Evolutionary conservation across 2,797 vertebrate species (phyloP).

Genomic region (Allobates femoralis): DNA sequence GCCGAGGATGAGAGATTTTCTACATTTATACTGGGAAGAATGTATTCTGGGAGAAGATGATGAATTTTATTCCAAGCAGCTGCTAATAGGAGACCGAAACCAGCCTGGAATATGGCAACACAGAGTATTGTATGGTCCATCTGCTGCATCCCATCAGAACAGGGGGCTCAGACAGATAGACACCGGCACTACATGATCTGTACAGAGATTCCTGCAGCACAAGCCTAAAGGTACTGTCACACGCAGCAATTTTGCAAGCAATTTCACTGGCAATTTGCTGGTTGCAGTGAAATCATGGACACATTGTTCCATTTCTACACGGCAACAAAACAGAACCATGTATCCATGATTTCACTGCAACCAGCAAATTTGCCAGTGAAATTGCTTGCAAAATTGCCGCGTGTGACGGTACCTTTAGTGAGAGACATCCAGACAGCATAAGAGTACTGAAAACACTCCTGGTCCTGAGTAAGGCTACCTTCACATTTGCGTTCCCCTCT

Average conservation of each 20-base stretch:
- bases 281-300: no score
- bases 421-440: not conserved
- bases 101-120: not conserved
- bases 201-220: not conserved
- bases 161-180: constrained; percentile 25
- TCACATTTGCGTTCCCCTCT: no score
- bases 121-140: not conserved
- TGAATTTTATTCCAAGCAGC: not conserved
- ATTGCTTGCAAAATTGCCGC: no score
- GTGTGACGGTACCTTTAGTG: no score
- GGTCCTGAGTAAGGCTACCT: no score
- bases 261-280: no score
- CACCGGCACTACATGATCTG: constrained; percentile 17
- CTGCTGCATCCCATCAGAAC: constrained; percentile 23
- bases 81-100: constrained; percentile 5
- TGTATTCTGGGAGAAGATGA: not conserved
- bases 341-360: no score
- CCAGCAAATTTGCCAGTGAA: no score
- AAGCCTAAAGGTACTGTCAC: not conserved
- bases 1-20: not conserved
- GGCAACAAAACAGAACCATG: no score
- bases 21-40: not conserved
- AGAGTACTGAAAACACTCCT: not conserved
- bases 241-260: no score
- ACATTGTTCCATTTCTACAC: no score